Conservation (phyloP, 2,888 invertebrate genomes). For the Venustoraphidia nigricollis region DNA sequence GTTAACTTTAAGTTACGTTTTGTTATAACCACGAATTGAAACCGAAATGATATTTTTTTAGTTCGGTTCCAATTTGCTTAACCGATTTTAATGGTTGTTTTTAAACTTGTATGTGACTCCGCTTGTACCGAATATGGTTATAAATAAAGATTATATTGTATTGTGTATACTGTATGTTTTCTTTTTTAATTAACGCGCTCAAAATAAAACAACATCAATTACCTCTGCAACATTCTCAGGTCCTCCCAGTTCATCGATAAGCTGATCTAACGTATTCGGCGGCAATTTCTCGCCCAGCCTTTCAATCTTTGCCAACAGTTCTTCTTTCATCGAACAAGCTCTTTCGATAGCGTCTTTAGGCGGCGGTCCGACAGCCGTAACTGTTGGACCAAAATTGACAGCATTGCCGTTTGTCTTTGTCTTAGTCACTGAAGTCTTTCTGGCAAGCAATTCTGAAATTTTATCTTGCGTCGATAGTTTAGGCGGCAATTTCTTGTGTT, state of each 20-base stretch:
- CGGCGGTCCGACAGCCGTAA: conserved; percentile 45
- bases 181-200: too few species aligned
- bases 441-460: conserved; percentile 50
- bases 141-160: too few species aligned
- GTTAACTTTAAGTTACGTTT: too few species aligned
- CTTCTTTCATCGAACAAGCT: conserved; percentile 86
- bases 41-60: too few species aligned
- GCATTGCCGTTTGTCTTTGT: conserved; percentile 26
- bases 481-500: conserved; percentile 30
- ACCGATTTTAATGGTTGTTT: too few species aligned
- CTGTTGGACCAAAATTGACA: conserved; percentile 12
- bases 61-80: too few species aligned
- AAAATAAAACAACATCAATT: conserved; percentile 4
- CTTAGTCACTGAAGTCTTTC: conserved; percentile 24
- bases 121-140: too few species aligned
- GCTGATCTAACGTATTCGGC: conserved; percentile 93
- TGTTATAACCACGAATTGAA: too few species aligned
- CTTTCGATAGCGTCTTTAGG: conserved; percentile 75
- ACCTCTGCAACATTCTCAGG: conserved; percentile 95
- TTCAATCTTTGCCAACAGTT: conserved; percentile 73
- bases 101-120: too few species aligned
- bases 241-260: conserved; percentile 96
- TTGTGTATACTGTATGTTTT: too few species aligned
- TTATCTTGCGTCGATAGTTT: conserved; percentile 64
- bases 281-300: conserved; percentile 75